These are phyloP conservation scores for Pangasius macronema DNA, from an alignment of 2,797 vertebrate genomes.

Conservation along the genomic window DNA sequence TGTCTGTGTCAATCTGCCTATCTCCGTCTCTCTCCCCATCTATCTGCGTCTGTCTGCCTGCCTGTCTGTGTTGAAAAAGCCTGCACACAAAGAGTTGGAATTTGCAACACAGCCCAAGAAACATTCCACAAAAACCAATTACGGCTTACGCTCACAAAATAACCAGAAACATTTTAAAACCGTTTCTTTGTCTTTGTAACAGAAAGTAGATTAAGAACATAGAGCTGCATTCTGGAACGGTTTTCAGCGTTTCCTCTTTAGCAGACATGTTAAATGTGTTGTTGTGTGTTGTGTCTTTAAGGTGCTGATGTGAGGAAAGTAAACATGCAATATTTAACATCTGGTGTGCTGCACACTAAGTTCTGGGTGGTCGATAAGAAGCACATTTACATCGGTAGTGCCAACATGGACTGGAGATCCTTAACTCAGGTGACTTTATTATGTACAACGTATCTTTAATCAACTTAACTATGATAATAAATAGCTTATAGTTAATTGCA, in stretches of 20 bases:
- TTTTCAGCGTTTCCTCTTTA: neutral
- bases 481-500: neutral
- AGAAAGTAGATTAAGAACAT: neutral
- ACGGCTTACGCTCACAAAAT: neutral
- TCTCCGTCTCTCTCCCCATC: neutral
- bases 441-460: neutral
- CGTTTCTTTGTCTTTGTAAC: neutral
- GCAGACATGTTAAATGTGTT: neutral
- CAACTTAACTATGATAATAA: neutral
- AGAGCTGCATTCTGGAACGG: neutral
- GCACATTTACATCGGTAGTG: slow-evolving; percentile 90
- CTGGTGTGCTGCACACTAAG: slow-evolving; percentile 90
- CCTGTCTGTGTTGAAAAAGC: too few relatives aligned
- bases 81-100: neutral
- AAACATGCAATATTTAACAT: slow-evolving; percentile 82
- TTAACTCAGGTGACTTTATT: slow-evolving; percentile 82
- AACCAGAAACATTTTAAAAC: neutral
- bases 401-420: slow-evolving; percentile 98
- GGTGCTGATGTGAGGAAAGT: slow-evolving; percentile 82
- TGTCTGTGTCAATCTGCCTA: neutral
- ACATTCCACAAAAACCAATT: neutral
- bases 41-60: neutral
- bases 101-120: neutral
- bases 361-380: slow-evolving; percentile 91
- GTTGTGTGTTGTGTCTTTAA: slow-evolving; percentile 53